Evolutionary conservation across 1,140 invertebrate species (phyloP).

Genomic region (Drosophila albomicans): DNA sequence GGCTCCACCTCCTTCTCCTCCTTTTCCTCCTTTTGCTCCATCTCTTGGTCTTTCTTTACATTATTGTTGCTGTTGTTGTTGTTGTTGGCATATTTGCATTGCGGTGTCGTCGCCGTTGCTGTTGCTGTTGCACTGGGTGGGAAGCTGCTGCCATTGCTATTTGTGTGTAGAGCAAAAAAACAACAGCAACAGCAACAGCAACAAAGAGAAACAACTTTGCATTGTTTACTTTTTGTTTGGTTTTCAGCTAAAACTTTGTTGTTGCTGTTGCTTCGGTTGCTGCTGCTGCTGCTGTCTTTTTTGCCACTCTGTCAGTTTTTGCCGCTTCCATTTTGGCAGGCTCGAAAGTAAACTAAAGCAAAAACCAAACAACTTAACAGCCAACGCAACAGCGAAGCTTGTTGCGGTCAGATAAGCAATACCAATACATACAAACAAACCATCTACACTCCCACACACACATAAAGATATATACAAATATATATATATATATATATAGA

Average conservation of each 20-base stretch:
- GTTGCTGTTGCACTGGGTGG: constrained; percentile 23
- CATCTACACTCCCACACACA: neutral
- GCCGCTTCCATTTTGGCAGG: constrained; percentile 54
- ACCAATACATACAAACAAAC: constrained; percentile 21
- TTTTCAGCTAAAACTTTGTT: constrained; percentile 59
- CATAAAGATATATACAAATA: neutral
- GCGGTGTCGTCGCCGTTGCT: constrained; percentile 58
- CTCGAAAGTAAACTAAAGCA: constrained; percentile 58
- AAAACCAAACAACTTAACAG: constrained; percentile 63
- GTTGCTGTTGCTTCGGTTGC: constrained; percentile 5
- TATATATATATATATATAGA: no score
- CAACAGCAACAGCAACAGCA: constrained; percentile 43
- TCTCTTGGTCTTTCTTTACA: neutral
- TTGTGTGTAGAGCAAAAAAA: constrained; percentile 56
- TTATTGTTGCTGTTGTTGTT: constrained; percentile 43
- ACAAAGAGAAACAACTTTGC: constrained; percentile 58
- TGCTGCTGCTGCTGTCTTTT: constrained; percentile 21
- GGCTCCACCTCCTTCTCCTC: neutral
- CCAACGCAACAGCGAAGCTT: constrained; percentile 52
- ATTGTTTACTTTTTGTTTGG: constrained; percentile 74
- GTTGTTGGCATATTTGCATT: constrained; percentile 74
- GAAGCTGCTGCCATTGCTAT: constrained; percentile 51
- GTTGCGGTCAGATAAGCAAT: constrained; percentile 58
- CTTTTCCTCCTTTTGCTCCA: neutral
- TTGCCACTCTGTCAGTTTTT: constrained; percentile 46